These are phyloP conservation scores for Serilophus lunatus DNA, from an alignment of 2,113 vertebrate species.

Conservation along the genomic window DNA sequence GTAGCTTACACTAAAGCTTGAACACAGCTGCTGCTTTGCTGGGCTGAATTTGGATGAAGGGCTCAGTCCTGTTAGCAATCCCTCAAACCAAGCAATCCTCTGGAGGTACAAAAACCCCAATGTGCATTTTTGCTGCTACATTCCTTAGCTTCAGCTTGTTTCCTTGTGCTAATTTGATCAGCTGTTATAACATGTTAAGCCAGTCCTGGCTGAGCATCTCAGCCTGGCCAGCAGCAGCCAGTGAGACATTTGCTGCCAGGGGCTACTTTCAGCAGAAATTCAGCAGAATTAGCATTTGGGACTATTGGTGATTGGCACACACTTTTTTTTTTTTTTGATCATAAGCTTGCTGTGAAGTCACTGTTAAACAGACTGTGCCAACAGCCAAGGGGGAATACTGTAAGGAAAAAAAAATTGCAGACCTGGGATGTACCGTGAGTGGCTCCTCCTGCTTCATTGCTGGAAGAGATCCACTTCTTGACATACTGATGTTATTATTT, in stretches of 20 bases:
- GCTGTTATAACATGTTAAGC: rapidly evolving
- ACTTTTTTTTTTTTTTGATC: rapidly evolving
- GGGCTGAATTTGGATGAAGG: neutral
- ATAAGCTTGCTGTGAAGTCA: rapidly evolving
- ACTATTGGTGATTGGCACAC: neutral
- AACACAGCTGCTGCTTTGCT: neutral
- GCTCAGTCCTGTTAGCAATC: neutral
- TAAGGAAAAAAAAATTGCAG: neutral
- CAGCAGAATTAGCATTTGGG: rapidly evolving
- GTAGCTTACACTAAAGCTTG: neutral
- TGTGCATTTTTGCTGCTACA: rapidly evolving
- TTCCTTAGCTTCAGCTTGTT: neutral
- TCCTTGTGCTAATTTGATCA: neutral
- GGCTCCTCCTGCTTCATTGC: too few relatives aligned
- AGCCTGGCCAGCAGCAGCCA: neutral
- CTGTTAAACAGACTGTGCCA: neutral
- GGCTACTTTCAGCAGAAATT: rapidly evolving
- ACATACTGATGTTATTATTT: rapidly evolving
- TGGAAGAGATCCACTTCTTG: neutral
- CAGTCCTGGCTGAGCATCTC: neutral
- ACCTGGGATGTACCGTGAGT: neutral
- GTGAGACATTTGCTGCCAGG: neutral
- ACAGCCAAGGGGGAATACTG: neutral
- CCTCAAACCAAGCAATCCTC: neutral
- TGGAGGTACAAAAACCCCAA: rapidly evolving